Percentiles rank a stretch among this genome's conserved stretches.
phyloP scores from a whole-genome alignment of 2,113 vertebrate genomes.

The Upupa epops region DNA sequence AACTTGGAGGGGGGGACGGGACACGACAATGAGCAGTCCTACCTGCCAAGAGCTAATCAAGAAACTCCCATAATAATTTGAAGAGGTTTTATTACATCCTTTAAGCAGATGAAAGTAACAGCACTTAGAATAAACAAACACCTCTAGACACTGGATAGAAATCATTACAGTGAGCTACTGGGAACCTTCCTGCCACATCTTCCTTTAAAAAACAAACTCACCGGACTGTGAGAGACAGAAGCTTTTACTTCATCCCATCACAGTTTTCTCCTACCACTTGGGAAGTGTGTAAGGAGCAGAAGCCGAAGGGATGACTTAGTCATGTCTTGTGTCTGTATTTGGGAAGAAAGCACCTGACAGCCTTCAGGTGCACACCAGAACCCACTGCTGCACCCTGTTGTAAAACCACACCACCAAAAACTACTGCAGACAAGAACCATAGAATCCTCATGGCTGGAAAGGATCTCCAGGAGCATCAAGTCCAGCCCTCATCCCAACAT shows the following conservation, averaged over 20 bases:
- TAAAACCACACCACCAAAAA: neutral
- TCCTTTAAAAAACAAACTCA: slow-evolving; percentile 9
- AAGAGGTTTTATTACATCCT: slow-evolving; percentile 69
- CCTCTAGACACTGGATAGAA: slow-evolving; percentile 17
- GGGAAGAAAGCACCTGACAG: neutral
- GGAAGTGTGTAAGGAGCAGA: slow-evolving; percentile 13
- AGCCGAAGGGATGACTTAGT: neutral
- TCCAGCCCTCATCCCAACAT: no score
- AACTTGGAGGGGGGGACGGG: neutral
- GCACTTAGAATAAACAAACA: slow-evolving; percentile 63
- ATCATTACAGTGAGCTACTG: slow-evolving; percentile 35
- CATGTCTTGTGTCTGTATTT: neutral
- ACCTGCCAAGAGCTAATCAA: slow-evolving; percentile 75
- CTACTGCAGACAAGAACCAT: neutral
- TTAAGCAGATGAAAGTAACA: slow-evolving; percentile 59
- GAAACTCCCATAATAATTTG: slow-evolving; percentile 76
- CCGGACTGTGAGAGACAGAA: neutral
- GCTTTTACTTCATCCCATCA: slow-evolving; percentile 20
- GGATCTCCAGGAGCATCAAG: no score
- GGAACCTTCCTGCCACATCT: slow-evolving; percentile 26
- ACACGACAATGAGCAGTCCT: slow-evolving; percentile 24
- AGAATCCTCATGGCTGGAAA: no score
- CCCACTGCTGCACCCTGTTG: neutral
- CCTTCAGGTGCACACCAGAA: slow-evolving; percentile 29
- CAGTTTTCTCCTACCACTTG: slow-evolving; percentile 20